Percentiles rank a stretch among this genome's conserved stretches.
Evolutionary conservation across 2,797 vertebrate genomes (phyloP).

Genomic region (Phataginus tricuspis): DNA sequence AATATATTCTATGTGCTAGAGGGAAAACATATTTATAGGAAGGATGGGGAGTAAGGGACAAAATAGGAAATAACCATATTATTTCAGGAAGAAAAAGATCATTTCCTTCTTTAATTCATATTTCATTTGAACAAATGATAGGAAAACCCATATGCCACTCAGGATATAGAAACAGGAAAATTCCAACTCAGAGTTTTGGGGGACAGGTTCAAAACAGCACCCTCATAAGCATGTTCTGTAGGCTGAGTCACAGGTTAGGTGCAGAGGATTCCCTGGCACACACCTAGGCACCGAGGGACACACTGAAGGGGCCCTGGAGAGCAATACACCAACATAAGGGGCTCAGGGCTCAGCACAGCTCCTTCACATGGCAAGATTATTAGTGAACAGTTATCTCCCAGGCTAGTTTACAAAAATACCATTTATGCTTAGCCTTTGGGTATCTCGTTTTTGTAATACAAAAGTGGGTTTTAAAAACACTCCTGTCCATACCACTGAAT

Average conservation of each 20-base stretch:
- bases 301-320: too few species aligned
- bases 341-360: neutral
- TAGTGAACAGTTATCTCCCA: neutral
- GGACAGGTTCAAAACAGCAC: neutral
- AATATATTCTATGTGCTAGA: neutral
- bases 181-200: neutral
- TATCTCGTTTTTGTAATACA: neutral
- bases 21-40: neutral
- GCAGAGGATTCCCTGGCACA: neutral
- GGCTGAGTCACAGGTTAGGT: neutral
- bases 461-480: neutral
- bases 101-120: slow-evolving; percentile 21
- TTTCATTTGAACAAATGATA: slow-evolving; percentile 19
- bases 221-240: neutral
- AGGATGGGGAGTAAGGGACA: neutral
- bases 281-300: neutral
- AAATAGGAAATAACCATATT: neutral
- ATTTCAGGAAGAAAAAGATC: slow-evolving; percentile 28
- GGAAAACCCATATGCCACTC: neutral
- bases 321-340: too few species aligned
- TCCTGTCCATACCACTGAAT: neutral
- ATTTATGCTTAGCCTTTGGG: neutral
- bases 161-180: neutral
- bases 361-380: neutral
- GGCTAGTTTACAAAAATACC: neutral